A percentile compares a stretch with the other conserved stretches of the same genome.
phyloP scores from a whole-genome alignment of 2,113 vertebrate genomes.

The Orycteropus afer region DNA sequence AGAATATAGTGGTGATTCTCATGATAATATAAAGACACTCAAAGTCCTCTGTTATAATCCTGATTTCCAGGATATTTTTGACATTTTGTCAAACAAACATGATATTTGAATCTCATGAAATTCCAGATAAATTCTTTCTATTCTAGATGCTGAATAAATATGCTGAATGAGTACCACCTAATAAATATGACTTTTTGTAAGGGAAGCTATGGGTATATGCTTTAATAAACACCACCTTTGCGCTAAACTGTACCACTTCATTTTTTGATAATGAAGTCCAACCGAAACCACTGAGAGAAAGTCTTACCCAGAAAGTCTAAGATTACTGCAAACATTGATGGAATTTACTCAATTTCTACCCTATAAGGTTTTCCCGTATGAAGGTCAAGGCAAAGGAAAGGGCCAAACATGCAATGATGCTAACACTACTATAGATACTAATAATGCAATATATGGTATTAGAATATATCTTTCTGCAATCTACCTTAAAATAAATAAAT shows the following conservation, averaged over 20 bases:
- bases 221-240: neutral
- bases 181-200: neutral
- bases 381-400: neutral
- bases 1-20: neutral
- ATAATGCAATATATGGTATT: neutral
- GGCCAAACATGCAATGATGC: fast-evolving
- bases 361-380: neutral
- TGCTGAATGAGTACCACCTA: neutral
- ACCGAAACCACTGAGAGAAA: neutral
- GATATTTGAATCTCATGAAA: neutral
- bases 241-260: neutral
- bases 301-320: neutral
- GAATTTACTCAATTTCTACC: neutral
- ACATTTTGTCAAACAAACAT: neutral
- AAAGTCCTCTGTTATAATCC: neutral
- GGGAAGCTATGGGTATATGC: neutral
- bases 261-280: neutral
- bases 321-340: neutral
- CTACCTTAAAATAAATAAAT: no score
- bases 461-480: neutral
- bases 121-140: neutral
- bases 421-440: neutral
- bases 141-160: neutral
- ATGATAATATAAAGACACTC: neutral
- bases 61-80: neutral